These are phyloP conservation scores for Trachemys scripta DNA, from an alignment of 2,113 vertebrate species.

Conservation along the genomic window DNA sequence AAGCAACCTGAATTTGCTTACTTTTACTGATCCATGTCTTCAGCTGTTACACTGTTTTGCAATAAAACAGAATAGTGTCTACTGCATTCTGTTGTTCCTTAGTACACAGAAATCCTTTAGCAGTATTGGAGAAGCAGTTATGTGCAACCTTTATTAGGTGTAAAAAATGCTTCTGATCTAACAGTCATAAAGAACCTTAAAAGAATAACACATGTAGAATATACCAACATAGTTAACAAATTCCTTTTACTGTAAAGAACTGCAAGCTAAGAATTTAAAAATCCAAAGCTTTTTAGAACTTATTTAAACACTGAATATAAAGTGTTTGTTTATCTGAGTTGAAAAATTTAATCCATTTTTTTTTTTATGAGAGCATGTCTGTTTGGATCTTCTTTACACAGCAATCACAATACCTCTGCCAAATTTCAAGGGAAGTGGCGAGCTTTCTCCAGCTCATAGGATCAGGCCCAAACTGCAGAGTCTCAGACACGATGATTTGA, in stretches of 20 bases:
- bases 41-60: slow-evolving; percentile 48
- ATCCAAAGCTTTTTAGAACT: background rate
- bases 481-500: background rate
- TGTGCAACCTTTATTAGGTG: background rate
- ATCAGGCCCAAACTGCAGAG: background rate
- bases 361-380: background rate
- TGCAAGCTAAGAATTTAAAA: background rate
- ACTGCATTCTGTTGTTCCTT: slow-evolving; percentile 62
- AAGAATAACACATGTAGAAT: background rate
- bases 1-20: slow-evolving; percentile 71
- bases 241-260: background rate
- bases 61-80: slow-evolving; percentile 71
- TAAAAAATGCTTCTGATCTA: slow-evolving; percentile 27
- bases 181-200: background rate
- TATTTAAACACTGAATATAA: background rate
- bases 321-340: background rate
- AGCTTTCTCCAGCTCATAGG: background rate
- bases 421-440: background rate
- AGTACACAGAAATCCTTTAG: slow-evolving; percentile 61
- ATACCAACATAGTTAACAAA: rapidly evolving
- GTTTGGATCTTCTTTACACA: background rate
- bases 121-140: slow-evolving; percentile 45
- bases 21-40: slow-evolving; percentile 73
- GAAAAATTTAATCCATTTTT: background rate
- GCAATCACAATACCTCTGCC: background rate